Conservation (phyloP, 2,797 vertebrate species). For the Simalia tracyae region DNA sequence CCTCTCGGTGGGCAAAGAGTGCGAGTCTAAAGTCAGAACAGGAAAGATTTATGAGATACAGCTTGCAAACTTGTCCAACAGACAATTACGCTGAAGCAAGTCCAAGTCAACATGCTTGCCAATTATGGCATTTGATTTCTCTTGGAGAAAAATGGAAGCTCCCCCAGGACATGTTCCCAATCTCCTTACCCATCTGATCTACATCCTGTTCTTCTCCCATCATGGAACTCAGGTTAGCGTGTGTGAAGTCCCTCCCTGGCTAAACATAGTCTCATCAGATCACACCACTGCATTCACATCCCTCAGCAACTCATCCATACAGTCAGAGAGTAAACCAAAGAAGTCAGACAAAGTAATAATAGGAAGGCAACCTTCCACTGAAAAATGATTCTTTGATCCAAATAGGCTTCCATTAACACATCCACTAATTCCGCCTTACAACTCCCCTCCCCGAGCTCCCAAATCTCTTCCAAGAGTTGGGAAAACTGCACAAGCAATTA, state of each 20-base stretch:
- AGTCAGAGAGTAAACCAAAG: background rate
- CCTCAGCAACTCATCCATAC: background rate
- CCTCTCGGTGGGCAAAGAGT: conserved; percentile 96
- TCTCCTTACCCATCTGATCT: background rate
- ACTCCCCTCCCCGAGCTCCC: background rate
- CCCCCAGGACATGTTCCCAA: too few relatives aligned
- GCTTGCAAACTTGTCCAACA: background rate
- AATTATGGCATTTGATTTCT: background rate
- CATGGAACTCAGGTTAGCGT: background rate
- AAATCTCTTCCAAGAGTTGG: background rate
- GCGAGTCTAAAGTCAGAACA: conserved; percentile 82
- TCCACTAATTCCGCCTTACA: background rate
- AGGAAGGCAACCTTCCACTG: background rate
- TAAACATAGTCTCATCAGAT: background rate
- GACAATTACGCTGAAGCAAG: background rate
- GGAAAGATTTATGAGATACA: background rate
- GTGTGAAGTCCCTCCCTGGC: background rate
- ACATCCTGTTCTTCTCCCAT: background rate
- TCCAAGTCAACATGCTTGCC: background rate
- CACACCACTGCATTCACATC: background rate
- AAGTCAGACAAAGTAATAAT: background rate
- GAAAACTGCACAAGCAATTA: too few relatives aligned
- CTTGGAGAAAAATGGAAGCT: background rate
- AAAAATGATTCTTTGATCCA: background rate
- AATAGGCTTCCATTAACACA: background rate